Base-by-base conservation (phyloP, 2,113 vertebrate genomes). In the Trichomycterus rosablanca region DNA sequence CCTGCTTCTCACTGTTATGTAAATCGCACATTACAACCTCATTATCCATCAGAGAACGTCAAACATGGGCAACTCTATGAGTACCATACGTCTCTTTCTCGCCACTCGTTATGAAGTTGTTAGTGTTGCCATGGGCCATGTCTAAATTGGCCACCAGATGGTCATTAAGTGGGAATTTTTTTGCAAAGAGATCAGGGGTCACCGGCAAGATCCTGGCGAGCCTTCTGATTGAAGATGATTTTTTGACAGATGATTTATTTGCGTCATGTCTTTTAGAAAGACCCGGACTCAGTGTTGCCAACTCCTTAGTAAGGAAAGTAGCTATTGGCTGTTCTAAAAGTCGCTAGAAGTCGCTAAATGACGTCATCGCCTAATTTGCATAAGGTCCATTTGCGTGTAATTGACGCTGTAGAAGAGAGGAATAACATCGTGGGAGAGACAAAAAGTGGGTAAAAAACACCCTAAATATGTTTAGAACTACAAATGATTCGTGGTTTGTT, bases 101-200 rank as follows among this genome's bases (percentile, higher is more conserved):
- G 63, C 63, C 61, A 52, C 65, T 73, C 71, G 78, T 79, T 77
- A 74, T 72, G 71, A 64, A 80, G 80, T 80, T 78, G 74, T 78
- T 78, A 59, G 72, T 74, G 53, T 75, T 80, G 1, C 16, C 66
- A 57, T 67, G 71, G 63, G 60, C 68, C 65, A 59, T 53, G 48
- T 43, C 65, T 65, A 75, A 80, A 81, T 78, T 71, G 71, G 66
- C 56, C 76, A 74, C 75, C 58, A 72, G 69, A 55, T 70, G 70
- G 62, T 73, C 73, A 68, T 87, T 80, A 82, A 77, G 73, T 80
- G 68, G 69, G 65, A 49, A 65, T 74, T 74, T 74, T 72, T 58
- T 48, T 57, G 52, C 20, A 34, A 59, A 69, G 39, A n/a, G 34
- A 37, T 37, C 34, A 37, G 34, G 57, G 40, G 42, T 64, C 48